Conservation (phyloP, 1,140 invertebrate genomes). For the Monomorium pharaonis region DNA sequence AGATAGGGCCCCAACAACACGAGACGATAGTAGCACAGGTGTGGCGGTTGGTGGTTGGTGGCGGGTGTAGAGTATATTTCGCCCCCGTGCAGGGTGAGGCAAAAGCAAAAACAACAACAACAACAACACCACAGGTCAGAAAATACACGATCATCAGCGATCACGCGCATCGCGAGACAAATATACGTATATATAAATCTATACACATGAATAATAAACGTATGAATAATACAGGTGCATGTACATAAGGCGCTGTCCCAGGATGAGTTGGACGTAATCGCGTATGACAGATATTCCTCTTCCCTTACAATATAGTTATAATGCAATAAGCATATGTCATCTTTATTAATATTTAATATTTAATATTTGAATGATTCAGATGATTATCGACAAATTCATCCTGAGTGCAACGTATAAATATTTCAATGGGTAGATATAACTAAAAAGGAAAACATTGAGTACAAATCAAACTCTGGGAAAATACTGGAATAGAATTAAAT, state of each 20-base stretch:
- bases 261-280: conserved; percentile 13
- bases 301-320: background rate
- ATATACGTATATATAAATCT: conserved; percentile 32
- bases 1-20: conserved; percentile 66
- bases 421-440: conserved; percentile 4
- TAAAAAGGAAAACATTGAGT: conserved; percentile 1
- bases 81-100: conserved; percentile 77
- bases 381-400: conserved; percentile 55
- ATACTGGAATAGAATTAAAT: background rate
- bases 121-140: conserved; percentile 82
- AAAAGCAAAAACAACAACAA: conserved; percentile 81
- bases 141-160: conserved; percentile 66
- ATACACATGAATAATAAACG: conserved; percentile 16
- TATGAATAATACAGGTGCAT: conserved; percentile 29
- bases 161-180: conserved; percentile 64
- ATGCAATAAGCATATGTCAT: background rate
- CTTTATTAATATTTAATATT: background rate
- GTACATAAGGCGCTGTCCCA: background rate
- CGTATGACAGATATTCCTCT: background rate
- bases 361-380: background rate
- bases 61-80: conserved; percentile 73
- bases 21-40: conserved; percentile 72
- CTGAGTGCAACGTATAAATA: conserved; percentile 25
- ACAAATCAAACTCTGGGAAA: background rate
- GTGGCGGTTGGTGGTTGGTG: conserved; percentile 74